Conservation (phyloP, 2,888 invertebrate genomes). For the Sinodicranocentrus sp. region DNA sequence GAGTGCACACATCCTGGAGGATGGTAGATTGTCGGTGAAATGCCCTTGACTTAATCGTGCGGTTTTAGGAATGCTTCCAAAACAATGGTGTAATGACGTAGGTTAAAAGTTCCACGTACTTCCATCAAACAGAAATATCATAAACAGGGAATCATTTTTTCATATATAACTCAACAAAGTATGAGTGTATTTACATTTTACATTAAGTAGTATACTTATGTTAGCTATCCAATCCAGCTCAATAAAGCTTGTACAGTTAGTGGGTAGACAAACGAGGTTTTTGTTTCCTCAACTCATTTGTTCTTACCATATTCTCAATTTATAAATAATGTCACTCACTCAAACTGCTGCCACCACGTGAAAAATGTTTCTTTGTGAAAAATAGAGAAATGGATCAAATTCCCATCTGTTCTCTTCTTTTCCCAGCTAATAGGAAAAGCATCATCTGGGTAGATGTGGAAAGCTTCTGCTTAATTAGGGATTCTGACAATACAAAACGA, state of each 20-base stretch:
- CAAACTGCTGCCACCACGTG: constrained; percentile 37
- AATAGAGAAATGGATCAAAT: constrained; percentile 24
- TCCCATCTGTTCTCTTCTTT: constrained; percentile 32
- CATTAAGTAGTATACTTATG: not conserved
- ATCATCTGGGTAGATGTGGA: constrained; percentile 2
- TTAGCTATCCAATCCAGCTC: not conserved
- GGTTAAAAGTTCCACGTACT: not conserved
- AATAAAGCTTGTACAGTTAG: not conserved
- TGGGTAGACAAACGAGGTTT: not conserved
- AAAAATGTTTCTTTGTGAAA: constrained; percentile 33
- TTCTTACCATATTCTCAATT: not conserved
- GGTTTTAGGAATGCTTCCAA: not conserved
- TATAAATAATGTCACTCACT: not conserved
- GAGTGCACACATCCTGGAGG: too few species aligned
- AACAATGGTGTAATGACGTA: not conserved
- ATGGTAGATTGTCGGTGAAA: constrained; percentile 42
- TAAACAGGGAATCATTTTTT: too few species aligned
- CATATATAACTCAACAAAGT: not conserved
- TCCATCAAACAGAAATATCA: not conserved
- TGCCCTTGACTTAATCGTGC: constrained; percentile 40
- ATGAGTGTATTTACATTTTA: not conserved
- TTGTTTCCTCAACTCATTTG: not conserved
- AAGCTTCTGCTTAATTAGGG: constrained; percentile 45
- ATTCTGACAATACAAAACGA: constrained; percentile 35
- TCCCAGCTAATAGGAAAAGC: not conserved